Base-by-base conservation (phyloP, 2,888 invertebrate genomes). In the Ditula angustiorana region DNA sequence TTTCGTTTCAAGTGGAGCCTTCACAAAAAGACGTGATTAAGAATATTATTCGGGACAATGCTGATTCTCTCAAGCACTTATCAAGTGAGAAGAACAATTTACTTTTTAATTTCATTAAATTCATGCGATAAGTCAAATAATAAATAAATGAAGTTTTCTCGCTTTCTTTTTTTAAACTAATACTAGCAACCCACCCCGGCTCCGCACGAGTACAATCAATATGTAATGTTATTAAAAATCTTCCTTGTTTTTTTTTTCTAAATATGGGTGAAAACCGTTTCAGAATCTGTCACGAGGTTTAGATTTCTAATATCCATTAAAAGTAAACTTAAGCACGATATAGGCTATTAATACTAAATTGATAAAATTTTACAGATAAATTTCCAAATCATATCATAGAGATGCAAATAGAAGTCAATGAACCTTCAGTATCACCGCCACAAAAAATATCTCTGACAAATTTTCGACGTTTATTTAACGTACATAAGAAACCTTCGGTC, bases 301-400 rank as follows among this genome's bases (percentile, higher is more conserved):
- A n/a, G n/a, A n/a, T n/a, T n/a, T n/a, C n/a, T n/a, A n/a, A n/a
- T n/a, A n/a, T n/a, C n/a, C n/a, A n/a, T n/a, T n/a, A n/a, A n/a
- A n/a, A n/a, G n/a, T n/a, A n/a, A n/a, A n/a, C n/a, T n/a, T n/a
- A n/a, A n/a, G n/a, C n/a, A n/a, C n/a, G n/a, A n/a, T n/a, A n/a
- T n/a, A n/a, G n/a, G n/a, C n/a, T n/a, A n/a, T n/a, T n/a, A n/a
- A n/a, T n/a, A n/a, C n/a, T n/a, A n/a, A n/a, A 44, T 13, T 47
- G 13, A 46, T 30, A 33, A 16, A 21, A 21, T 30, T 23, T 63
- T 63, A 0, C 74, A 90, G 90, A 72, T 10, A 70, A 78, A 1
- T 82, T 87, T 66, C 90, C 90, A 5, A 79, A 86, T 46, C 86
- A 86, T 64, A 76, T 76, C 16, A 72, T 90, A 33, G 87, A 90